phyloP scores from a whole-genome alignment of 2,113 vertebrate species.

The Elephas maximus region DNA sequence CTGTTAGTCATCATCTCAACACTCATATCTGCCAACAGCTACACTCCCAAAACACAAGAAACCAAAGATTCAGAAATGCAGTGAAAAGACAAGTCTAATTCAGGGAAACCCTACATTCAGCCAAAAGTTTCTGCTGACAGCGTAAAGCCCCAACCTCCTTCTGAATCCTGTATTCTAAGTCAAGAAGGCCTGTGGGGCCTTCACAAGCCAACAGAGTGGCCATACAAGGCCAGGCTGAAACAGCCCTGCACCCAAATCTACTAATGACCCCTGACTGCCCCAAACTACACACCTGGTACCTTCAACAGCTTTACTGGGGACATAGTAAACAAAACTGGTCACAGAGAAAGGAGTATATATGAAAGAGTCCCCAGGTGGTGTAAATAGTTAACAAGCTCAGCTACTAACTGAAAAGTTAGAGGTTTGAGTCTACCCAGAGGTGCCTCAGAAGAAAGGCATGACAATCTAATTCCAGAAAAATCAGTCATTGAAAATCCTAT shows the following conservation, averaged over 20 bases:
- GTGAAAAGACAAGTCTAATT: slow-evolving; percentile 37
- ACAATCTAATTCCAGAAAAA: neutral
- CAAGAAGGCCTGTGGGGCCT: neutral
- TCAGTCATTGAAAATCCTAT: neutral
- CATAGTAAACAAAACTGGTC: neutral
- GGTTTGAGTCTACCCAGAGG: neutral
- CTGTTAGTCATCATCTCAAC: neutral
- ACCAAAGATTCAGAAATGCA: neutral
- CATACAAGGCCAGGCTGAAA: neutral
- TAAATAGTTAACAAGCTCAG: neutral
- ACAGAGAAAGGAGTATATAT: neutral
- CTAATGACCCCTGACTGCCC: slow-evolving; percentile 11
- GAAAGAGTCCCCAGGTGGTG: neutral
- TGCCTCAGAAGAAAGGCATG: neutral
- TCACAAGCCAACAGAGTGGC: neutral
- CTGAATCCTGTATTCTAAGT: slow-evolving; percentile 8
- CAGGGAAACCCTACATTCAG: slow-evolving; percentile 45
- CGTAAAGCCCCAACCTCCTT: slow-evolving; percentile 30
- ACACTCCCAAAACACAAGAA: slow-evolving; percentile 24
- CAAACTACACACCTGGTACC: neutral
- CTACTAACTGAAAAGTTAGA: neutral
- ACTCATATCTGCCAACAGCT: neutral
- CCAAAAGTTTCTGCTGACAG: slow-evolving; percentile 35
- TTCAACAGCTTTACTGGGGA: neutral
- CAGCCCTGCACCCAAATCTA: neutral